Evolutionary conservation across 2,113 vertebrate genomes (phyloP), one percentile per base, ranked within the genome.

Genomic region (Hymenochirus boettgeri): DNA sequence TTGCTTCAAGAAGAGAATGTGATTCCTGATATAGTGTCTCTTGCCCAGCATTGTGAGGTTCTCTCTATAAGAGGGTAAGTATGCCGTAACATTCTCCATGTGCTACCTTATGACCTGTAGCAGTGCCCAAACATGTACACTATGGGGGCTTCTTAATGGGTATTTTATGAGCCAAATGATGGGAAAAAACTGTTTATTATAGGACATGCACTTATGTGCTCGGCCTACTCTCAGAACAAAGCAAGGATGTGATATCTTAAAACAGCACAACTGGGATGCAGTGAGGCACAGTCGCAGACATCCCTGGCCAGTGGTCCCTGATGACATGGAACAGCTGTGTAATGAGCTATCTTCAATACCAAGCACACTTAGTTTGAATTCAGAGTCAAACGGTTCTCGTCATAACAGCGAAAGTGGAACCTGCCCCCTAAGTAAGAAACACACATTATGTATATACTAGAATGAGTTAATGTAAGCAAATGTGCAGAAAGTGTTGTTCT

Each of bases 391-490:
- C 58, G 90, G 92, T 83, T 99, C 96, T 19, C 87, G 96, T 53
- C 95, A 98, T 82, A 99, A 99, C 80, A 98, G 95, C 31, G 96
- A 99, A 82, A 97, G 95, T 1, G 96, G 98, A 80, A 96, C 93
- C 48, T 82, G 84, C 18, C 95, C 94, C 11, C 95, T 94, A 29
- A 96, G 96, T 99, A 79, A 82, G 90, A 77, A 60, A 19, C 37
- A 19, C 33, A 35, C 10, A 13, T 35, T 7, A 11, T n/a, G n/a
- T n/a, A n/a, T n/a, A n/a, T n/a, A n/a, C n/a, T n/a, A n/a, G n/a
- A n/a, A n/a, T n/a, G n/a, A n/a, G n/a, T n/a, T n/a, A n/a, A n/a
- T n/a, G n/a, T n/a, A n/a, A n/a, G n/a, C n/a, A n/a, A n/a, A n/a
- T n/a, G n/a, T n/a, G n/a, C n/a, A n/a, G n/a, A n/a, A n/a, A n/a